Evolutionary conservation across 2,888 invertebrate species (phyloP).

Genomic region (Selenia dentaria): DNA sequence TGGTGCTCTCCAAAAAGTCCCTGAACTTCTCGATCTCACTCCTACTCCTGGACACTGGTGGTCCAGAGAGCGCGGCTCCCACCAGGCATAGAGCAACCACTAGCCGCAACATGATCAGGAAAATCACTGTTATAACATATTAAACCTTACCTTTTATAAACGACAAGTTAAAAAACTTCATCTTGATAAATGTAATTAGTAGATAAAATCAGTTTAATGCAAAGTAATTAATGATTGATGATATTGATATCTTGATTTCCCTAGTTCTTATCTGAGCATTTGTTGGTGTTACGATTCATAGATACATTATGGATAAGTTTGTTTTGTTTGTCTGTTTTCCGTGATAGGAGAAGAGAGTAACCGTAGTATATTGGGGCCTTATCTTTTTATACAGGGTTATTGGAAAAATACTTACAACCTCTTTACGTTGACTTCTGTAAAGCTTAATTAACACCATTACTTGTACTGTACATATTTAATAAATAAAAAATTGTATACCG

Average conservation of each 20-base stretch:
- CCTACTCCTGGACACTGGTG: constrained; percentile 42
- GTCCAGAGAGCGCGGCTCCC: constrained; percentile 41
- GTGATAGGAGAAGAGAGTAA: too few relatives aligned
- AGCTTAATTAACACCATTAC: too few relatives aligned
- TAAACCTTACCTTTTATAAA: constrained; percentile 6
- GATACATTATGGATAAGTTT: too few relatives aligned
- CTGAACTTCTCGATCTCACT: constrained; percentile 51
- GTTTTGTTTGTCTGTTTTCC: too few relatives aligned
- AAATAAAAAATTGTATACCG: too few relatives aligned
- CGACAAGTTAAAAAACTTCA: background rate
- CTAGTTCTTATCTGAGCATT: background rate
- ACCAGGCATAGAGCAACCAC: constrained; percentile 38
- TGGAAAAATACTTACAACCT: too few relatives aligned
- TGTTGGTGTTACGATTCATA: too few relatives aligned
- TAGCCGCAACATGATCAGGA: constrained; percentile 37
- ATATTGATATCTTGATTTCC: background rate
- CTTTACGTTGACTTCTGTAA: too few relatives aligned
- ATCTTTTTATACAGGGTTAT: too few relatives aligned
- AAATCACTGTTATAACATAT: background rate
- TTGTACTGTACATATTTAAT: too few relatives aligned
- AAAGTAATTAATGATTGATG: background rate
- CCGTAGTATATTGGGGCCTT: too few relatives aligned
- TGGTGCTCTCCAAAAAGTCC: constrained; percentile 42
- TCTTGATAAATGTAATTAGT: constrained; percentile 6
- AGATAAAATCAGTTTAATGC: constrained; percentile 1